Base-by-base conservation (phyloP, 2,888 invertebrate species). In the Phengaris alcon region DNA sequence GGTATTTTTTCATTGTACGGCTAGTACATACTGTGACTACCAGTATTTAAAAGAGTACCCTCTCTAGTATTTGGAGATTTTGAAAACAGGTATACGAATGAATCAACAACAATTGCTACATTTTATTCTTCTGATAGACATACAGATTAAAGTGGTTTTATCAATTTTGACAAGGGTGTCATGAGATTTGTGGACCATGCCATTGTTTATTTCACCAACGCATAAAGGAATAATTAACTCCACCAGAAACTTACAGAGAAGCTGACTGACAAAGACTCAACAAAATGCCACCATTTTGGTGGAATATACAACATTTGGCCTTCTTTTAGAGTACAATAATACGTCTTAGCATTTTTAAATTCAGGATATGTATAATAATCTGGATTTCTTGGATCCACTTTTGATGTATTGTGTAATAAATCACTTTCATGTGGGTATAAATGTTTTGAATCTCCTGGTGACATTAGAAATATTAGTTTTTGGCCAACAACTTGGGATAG, bases 201-300 rank as follows among this genome's bases (percentile, higher is more conserved):
- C 35, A 35, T 35, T 22, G 3, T 35, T 35, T 35, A 35, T 35
- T 35, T 35, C 4, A 35, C 10, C 12, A 52, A 9, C 12, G 4
- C n/a, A 57, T 57, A 15, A 15, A 15, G 15, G 22, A 59, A 51
- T 9, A 22, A n/a, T 72, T 13, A 97, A 84, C 95, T 91, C 97
- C 98, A 99, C 99, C 99, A 99, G 93, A 99, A 99, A 88, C 98
- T 99, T 0, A 99, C 97, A 15, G 99, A 99, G 88, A 99, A 98
- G 87, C 99, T 99, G 64, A 96, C 95, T 57, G 96, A 96, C 68
- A 98, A 91, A 0, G 99, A 96, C 79, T 96, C 95, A 6, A 99
- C 97, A 92, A 97, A 98, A 93, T 99, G 99, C 99, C 99, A 99
- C 97, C 98, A 98, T 85, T 96, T 96, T 4, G 97, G 96, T 13